phyloP scores from a whole-genome alignment of 2,797 vertebrate genomes.

The Sebastes diaconus region DNA sequence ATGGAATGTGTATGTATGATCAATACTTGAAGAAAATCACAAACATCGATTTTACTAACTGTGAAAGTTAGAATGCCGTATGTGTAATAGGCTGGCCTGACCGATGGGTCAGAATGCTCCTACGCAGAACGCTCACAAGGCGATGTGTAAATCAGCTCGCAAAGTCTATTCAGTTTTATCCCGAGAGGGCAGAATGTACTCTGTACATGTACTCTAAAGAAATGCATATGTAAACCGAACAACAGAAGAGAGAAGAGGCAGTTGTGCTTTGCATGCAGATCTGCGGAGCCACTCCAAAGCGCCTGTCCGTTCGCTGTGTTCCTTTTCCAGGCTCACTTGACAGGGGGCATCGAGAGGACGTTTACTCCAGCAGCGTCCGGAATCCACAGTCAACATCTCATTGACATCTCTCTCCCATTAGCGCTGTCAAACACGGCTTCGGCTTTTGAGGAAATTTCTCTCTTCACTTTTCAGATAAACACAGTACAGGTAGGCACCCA shows the following conservation, averaged over 20 bases:
- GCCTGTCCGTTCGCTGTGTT: background rate
- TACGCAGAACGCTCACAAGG: background rate
- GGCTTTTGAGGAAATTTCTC: slow-evolving; percentile 30
- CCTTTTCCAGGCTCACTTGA: slow-evolving; percentile 22
- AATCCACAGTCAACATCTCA: slow-evolving; percentile 35
- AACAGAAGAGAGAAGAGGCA: background rate
- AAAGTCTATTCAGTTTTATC: background rate
- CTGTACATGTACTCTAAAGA: background rate
- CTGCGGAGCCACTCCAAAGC: background rate
- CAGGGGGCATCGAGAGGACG: slow-evolving; percentile 1
- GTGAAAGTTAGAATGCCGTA: background rate
- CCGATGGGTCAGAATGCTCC: background rate
- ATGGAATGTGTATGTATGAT: background rate
- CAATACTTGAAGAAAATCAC: background rate
- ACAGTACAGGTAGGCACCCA: slow-evolving; percentile 34
- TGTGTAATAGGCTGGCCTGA: background rate
- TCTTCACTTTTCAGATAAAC: slow-evolving; percentile 31
- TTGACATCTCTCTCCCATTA: slow-evolving; percentile 46
- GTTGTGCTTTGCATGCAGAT: slow-evolving; percentile 5
- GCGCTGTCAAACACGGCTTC: slow-evolving; percentile 24
- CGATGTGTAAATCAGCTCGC: background rate
- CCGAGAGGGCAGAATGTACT: background rate
- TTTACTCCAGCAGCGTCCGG: slow-evolving; percentile 26
- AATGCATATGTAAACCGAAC: slow-evolving; percentile 3
- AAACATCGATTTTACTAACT: background rate